phyloP scores from a whole-genome alignment of 1,140 invertebrate genomes.

The Lordiphosa clarofinis region DNA sequence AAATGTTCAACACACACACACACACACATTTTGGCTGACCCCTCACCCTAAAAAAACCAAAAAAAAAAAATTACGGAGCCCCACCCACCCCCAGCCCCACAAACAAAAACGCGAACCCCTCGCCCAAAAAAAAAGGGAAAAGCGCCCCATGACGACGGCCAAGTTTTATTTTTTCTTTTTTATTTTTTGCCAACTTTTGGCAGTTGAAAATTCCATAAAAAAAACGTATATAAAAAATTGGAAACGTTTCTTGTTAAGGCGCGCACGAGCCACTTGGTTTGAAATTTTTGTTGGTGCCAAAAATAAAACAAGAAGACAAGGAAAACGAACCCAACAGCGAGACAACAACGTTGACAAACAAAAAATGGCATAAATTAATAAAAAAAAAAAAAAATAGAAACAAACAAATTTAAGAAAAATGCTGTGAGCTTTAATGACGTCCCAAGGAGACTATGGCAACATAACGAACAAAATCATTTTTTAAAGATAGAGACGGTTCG shows the following conservation, averaged over 20 bases:
- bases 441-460: constrained; percentile 13
- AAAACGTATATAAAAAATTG: constrained; percentile 14
- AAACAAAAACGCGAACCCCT: too few relatives aligned
- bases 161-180: constrained; percentile 32
- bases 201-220: constrained; percentile 35
- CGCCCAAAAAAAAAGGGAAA: too few relatives aligned
- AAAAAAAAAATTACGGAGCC: too few relatives aligned
- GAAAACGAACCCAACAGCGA: constrained; percentile 17
- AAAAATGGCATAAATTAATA: constrained; percentile 76
- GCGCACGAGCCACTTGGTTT: constrained; percentile 28
- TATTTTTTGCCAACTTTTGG: constrained; percentile 17
- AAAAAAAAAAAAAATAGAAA: constrained; percentile 10
- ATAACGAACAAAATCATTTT: too few relatives aligned
- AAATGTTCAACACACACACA: constrained; percentile 20
- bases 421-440: constrained; percentile 29
- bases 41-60: too few relatives aligned
- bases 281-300: constrained; percentile 33
- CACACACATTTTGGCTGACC: background rate
- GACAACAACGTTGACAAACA: constrained; percentile 53
- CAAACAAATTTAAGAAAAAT: constrained; percentile 4
- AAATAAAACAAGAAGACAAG: constrained; percentile 36
- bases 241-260: constrained; percentile 7
- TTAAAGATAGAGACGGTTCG: too few relatives aligned
- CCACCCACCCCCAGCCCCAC: too few relatives aligned
- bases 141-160: constrained; percentile 41